phyloP scores from a whole-genome alignment of 2,888 invertebrate genomes.

The Drosophila neonasuta region DNA sequence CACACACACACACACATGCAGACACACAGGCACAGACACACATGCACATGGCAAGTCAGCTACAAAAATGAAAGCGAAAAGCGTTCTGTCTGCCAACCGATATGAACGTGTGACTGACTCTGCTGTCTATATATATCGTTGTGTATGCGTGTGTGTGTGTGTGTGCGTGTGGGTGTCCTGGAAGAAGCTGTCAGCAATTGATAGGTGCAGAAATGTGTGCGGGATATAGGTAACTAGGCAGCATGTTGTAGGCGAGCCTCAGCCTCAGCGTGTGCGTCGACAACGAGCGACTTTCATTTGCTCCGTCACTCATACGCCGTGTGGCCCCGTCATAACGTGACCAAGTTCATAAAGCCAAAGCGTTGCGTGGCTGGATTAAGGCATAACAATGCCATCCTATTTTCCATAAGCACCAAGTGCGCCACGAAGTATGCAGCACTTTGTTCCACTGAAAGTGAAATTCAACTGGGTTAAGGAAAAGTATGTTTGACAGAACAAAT shows the following conservation, averaged over 20 bases:
- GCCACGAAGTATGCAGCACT: background rate
- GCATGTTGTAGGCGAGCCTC: background rate
- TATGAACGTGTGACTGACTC: constrained; percentile 5
- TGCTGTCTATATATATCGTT: background rate
- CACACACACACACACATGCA: background rate
- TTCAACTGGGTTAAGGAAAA: background rate
- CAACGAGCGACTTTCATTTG: constrained; percentile 18
- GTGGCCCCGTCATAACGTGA: constrained; percentile 1
- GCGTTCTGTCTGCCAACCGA: constrained; percentile 39
- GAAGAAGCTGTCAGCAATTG: constrained; percentile 22
- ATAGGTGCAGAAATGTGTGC: constrained; percentile 22
- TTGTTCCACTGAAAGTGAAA: background rate
- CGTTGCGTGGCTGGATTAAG: constrained; percentile 19
- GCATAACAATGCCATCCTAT: background rate
- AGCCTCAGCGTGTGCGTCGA: constrained; percentile 15
- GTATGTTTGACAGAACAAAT: background rate
- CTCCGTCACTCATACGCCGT: background rate
- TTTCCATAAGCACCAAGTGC: background rate
- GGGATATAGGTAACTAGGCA: constrained; percentile 49
- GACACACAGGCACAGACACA: background rate
- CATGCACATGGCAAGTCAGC: constrained; percentile 25
- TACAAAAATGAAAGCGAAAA: constrained; percentile 76
- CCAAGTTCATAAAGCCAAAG: constrained; percentile 3
- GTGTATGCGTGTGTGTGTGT: constrained; percentile 2
- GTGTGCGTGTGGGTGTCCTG: constrained; percentile 12